Percentiles rank a stretch among this genome's conserved stretches.
Conservation (phyloP, 2,888 invertebrate genomes). For the Mesochorus sp. region DNA sequence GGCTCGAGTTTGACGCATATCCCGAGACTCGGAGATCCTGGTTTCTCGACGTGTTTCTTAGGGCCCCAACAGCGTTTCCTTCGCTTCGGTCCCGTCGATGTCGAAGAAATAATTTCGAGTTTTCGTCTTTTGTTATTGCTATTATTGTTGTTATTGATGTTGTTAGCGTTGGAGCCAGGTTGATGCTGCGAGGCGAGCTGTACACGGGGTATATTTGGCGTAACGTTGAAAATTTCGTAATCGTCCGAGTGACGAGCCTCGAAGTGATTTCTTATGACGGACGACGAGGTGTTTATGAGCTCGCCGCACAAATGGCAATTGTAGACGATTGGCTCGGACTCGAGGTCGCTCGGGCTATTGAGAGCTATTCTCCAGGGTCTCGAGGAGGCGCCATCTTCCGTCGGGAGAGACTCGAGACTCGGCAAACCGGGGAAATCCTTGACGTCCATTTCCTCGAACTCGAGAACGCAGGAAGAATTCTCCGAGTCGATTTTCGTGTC, state of each 20-base stretch:
- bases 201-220: constrained; percentile 66
- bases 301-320: constrained; percentile 77
- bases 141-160: too few species aligned
- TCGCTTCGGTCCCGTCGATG: constrained; percentile 64
- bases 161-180: constrained; percentile 60
- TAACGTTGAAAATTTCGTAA: constrained; percentile 67
- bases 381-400: constrained; percentile 18
- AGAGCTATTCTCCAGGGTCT: constrained; percentile 72
- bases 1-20: constrained; percentile 74
- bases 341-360: constrained; percentile 65
- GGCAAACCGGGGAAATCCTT: background rate
- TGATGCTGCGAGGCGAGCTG: constrained; percentile 64
- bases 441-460: constrained; percentile 1
- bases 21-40: constrained; percentile 65
- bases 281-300: constrained; percentile 74
- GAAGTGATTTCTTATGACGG: constrained; percentile 72
- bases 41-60: constrained; percentile 70
- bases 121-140: constrained; percentile 72
- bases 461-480: constrained; percentile 13
- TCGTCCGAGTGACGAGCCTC: constrained; percentile 69
- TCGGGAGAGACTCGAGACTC: constrained; percentile 8
- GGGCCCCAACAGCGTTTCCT: constrained; percentile 72
- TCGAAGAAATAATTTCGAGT: constrained; percentile 32
- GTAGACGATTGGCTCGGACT: constrained; percentile 65
- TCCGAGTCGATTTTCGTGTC: constrained; percentile 13